Percentiles rank a stretch among this genome's conserved stretches.
Conservation (phyloP, 2,797 vertebrate species). For the Euthynnus affinis region DNA sequence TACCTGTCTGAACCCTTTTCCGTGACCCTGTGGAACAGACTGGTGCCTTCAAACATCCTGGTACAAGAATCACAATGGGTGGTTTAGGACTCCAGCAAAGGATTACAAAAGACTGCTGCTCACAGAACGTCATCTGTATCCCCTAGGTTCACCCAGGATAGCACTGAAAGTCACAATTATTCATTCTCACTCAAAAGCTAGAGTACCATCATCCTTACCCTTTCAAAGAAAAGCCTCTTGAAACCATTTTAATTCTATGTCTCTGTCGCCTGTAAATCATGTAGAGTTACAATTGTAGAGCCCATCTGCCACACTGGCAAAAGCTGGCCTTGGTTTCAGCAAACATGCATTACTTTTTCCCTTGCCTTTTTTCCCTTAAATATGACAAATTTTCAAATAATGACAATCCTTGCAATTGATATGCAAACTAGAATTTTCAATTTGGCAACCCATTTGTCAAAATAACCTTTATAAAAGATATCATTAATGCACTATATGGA, state of each 20-base stretch:
- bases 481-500: background rate
- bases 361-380: slow-evolving; percentile 7
- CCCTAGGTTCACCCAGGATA: slow-evolving; percentile 65
- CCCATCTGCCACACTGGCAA: slow-evolving; percentile 61
- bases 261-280: slow-evolving; percentile 55
- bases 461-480: slow-evolving; percentile 7
- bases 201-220: slow-evolving; percentile 55
- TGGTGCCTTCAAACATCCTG: slow-evolving; percentile 55
- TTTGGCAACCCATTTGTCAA: background rate
- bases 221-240: slow-evolving; percentile 65
- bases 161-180: slow-evolving; percentile 74
- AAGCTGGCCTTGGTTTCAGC: slow-evolving; percentile 38
- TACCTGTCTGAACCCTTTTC: slow-evolving; percentile 18
- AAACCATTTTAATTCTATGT: slow-evolving; percentile 68
- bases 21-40: slow-evolving; percentile 36
- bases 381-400: slow-evolving; percentile 33
- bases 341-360: slow-evolving; percentile 7
- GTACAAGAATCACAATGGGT: slow-evolving; percentile 57
- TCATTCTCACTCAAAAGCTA: slow-evolving; percentile 70
- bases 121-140: slow-evolving; percentile 71
- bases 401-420: slow-evolving; percentile 8
- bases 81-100: slow-evolving; percentile 62
- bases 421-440: slow-evolving; percentile 20
- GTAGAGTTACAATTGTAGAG: slow-evolving; percentile 55
- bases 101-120: slow-evolving; percentile 75